phyloP scores from a whole-genome alignment of 1,140 invertebrate species.

The Philopotamus ludificatus region DNA sequence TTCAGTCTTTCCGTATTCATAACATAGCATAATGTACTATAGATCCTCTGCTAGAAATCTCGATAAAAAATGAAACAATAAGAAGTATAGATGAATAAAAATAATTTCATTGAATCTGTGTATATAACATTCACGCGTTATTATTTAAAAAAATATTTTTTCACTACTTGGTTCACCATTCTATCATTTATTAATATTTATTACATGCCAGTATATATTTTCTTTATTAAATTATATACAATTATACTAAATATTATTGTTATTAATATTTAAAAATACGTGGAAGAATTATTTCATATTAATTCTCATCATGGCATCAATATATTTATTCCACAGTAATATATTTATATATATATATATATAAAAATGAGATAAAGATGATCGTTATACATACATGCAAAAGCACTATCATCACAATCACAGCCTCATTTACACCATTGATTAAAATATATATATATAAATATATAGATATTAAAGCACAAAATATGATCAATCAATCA shows the following conservation, averaged over 20 bases:
- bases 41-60: too few species aligned
- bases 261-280: too few species aligned
- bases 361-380: background rate
- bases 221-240: slow-evolving; percentile 8
- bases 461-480: background rate
- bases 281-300: slow-evolving; percentile 4
- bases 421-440: slow-evolving; percentile 19
- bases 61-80: too few species aligned
- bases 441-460: background rate
- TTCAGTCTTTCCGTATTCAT: too few species aligned
- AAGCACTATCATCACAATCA: slow-evolving; percentile 19
- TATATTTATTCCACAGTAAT: too few species aligned
- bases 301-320: too few species aligned
- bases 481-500: background rate
- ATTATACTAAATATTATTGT: background rate
- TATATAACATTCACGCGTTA: slow-evolving; percentile 5
- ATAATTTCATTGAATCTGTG: too few species aligned
- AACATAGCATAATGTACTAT: too few species aligned
- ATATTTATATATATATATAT: slow-evolving; percentile 11
- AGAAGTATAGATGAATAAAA: too few species aligned
- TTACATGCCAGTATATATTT: background rate
- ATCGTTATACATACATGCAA: slow-evolving; percentile 5
- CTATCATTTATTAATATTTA: background rate
- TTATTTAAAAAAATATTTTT: slow-evolving; percentile 19
- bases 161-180: slow-evolving; percentile 25